Evolutionary conservation across 64 coral and sea anemone genomes (phyloP).

Genomic region (Pachyseris speciosa): DNA sequence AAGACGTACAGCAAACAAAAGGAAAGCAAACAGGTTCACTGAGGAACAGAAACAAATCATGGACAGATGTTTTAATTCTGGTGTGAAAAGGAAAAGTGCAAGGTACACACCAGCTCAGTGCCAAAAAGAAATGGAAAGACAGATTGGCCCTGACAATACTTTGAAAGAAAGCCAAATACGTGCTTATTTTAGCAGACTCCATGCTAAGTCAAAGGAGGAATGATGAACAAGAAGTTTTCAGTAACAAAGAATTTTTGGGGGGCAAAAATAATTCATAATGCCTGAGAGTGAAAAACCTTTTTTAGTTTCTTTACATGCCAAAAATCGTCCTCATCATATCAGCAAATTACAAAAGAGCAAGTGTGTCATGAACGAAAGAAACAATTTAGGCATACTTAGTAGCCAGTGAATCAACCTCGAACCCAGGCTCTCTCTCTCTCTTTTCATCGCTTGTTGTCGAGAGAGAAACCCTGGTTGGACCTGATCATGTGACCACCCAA

Average conservation of each 20-base stretch:
- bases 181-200: constrained; percentile 42
- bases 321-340: too few species aligned
- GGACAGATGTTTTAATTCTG: constrained; percentile 44
- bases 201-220: constrained; percentile 37
- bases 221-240: too few species aligned
- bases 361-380: too few species aligned
- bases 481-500: too few species aligned
- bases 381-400: too few species aligned
- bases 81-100: constrained; percentile 30
- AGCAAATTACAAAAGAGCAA: too few species aligned
- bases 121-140: constrained; percentile 52
- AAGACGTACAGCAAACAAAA: constrained; percentile 10
- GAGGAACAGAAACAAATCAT: constrained; percentile 26
- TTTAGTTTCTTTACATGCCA: too few species aligned
- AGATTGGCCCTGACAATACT: constrained; percentile 38
- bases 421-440: too few species aligned
- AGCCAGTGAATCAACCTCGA: too few species aligned
- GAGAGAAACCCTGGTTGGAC: too few species aligned
- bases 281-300: neutral
- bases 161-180: constrained; percentile 35
- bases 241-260: too few species aligned
- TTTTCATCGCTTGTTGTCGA: too few species aligned
- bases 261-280: neutral
- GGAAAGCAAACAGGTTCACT: constrained; percentile 15
- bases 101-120: constrained; percentile 28